Percentiles rank a stretch among this genome's conserved stretches.
phyloP scores from a whole-genome alignment of 2,797 vertebrate species.

The Rhadinocentrus ornatus region DNA sequence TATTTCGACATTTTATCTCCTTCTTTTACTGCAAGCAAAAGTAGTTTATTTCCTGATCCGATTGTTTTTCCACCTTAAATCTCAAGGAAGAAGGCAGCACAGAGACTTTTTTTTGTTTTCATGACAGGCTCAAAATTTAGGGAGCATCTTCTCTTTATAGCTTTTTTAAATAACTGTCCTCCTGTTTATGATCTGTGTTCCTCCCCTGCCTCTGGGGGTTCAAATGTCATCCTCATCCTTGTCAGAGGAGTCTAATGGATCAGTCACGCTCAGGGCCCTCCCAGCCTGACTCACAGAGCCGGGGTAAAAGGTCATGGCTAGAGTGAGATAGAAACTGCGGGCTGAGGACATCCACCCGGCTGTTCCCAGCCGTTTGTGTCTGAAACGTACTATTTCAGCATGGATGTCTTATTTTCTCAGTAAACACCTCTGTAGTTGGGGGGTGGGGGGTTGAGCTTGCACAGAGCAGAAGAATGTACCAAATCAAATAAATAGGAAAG shows the following conservation, averaged over 20 bases:
- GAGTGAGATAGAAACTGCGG: slow-evolving; percentile 67
- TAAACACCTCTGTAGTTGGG: slow-evolving; percentile 61
- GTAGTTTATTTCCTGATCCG: background rate
- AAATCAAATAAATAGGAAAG: slow-evolving; percentile 73
- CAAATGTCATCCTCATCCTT: slow-evolving; percentile 83
- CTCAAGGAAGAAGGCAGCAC: slow-evolving; percentile 1
- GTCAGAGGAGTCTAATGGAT: slow-evolving; percentile 82
- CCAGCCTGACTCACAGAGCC: slow-evolving; percentile 71
- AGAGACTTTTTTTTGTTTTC: background rate
- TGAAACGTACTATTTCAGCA: slow-evolving; percentile 20
- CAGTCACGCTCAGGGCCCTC: slow-evolving; percentile 74
- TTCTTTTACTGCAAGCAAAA: background rate
- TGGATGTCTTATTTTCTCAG: slow-evolving; percentile 69
- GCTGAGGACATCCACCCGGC: slow-evolving; percentile 65
- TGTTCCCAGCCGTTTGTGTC: slow-evolving; percentile 50
- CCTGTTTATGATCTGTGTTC: slow-evolving; percentile 34
- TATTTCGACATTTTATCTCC: background rate
- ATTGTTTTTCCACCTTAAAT: slow-evolving; percentile 1
- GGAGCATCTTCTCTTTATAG: slow-evolving; percentile 7
- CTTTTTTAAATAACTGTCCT: slow-evolving; percentile 40
- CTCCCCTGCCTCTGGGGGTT: slow-evolving; percentile 68
- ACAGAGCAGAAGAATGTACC: slow-evolving; percentile 67
- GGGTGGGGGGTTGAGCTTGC: slow-evolving; percentile 38
- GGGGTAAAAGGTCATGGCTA: slow-evolving; percentile 68
- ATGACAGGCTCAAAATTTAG: slow-evolving; percentile 12